These are phyloP conservation scores for Seriola aureovittata DNA, from an alignment of 2,113 vertebrate species.

Conservation along the genomic window DNA sequence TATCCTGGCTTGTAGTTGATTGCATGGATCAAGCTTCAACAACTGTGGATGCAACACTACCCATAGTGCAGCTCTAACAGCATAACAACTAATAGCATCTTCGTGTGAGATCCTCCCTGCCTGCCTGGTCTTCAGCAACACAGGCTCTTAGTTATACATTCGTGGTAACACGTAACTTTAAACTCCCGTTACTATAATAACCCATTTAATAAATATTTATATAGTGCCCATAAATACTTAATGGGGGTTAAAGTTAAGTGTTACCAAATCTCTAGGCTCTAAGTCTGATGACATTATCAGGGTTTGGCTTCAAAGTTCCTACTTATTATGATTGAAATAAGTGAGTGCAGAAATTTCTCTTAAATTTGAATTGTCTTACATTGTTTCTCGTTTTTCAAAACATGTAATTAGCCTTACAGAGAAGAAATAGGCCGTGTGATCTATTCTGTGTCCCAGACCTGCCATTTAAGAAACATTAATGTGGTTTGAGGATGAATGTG, in stretches of 20 bases:
- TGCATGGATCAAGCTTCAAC: no score
- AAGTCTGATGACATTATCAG: neutral
- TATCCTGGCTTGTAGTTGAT: no score
- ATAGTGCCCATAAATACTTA: neutral
- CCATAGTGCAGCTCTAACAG: no score
- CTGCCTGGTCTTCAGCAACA: no score
- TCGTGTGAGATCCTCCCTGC: no score
- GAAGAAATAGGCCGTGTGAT: constrained; percentile 2
- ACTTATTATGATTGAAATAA: no score
- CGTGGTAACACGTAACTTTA: no score
- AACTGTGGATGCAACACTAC: no score
- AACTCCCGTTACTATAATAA: no score
- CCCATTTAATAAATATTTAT: neutral
- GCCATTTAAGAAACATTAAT: neutral
- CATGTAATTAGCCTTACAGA: neutral
- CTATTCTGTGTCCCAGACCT: constrained; percentile 11
- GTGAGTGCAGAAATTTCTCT: neutral
- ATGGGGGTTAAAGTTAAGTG: neutral
- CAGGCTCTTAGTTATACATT: no score
- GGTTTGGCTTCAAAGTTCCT: neutral
- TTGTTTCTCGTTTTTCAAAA: neutral
- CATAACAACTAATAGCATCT: no score
- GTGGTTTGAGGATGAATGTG: constrained; percentile 40
- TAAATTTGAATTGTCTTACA: neutral
- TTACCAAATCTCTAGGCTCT: neutral